Base-by-base conservation (phyloP, 2,888 invertebrate species). In the Strigamia transsilvanica region DNA sequence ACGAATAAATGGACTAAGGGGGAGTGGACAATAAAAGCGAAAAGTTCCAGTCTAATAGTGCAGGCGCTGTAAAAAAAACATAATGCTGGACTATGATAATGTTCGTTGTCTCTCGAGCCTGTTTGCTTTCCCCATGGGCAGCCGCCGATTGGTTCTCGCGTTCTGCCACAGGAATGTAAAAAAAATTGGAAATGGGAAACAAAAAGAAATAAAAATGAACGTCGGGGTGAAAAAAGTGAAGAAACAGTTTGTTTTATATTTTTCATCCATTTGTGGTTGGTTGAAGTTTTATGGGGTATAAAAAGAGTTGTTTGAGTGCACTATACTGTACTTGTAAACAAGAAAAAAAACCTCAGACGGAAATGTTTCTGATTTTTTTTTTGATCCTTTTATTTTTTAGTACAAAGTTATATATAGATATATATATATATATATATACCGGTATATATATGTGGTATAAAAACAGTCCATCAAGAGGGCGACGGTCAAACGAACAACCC, bases 401-500 rank as follows among this genome's bases (percentile, higher is more conserved):
- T 73, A 12, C 73, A 10, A 27, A 27, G 27, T 27, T 27, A 27
- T 27, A 27, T 27, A 27, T 27, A 27, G 1, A 27, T 27, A 27
- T n/a, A n/a, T n/a, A n/a, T n/a, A n/a, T 27, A 27, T 27, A 27
- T 27, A 27, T 27, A 27, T n/a, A n/a, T n/a, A n/a, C n/a, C n/a
- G n/a, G n/a, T n/a, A 66, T 32, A 9, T 66, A 61, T 34, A 34
- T 38, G 38, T 38, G 27, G 73, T 32, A 32, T 32, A 73, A 32
- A 73, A 73, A 27, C 73, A 73, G 73, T 73, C 73, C 12, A 73
- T 73, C 73, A 73, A 73, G 73, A 32, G 73, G 73, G 73, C 73
- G 73, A 73, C 73, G 73, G 73, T 73, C 73, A 73, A 73, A 73
- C 73, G 73, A 73, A 73, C 73, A 73, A 73, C 73, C 73, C 73